Evolutionary conservation across 2,888 invertebrate genomes (phyloP).

Genomic region (Dryocosmus kuriphilus): DNA sequence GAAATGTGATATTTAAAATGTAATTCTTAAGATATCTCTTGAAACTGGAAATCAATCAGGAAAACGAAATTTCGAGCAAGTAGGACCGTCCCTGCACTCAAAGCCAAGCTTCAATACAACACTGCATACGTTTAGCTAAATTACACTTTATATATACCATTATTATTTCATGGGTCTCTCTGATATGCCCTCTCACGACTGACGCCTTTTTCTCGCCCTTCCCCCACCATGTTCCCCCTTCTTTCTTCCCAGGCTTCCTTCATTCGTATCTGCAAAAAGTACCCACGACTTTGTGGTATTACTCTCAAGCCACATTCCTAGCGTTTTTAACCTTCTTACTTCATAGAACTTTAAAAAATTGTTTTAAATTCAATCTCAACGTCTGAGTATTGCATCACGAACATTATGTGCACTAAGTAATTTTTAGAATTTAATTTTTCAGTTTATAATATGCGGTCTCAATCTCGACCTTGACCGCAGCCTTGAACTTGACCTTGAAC

Average conservation of each 20-base stretch:
- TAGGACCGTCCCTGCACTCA: conserved; percentile 67
- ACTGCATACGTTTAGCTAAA: conserved; percentile 75
- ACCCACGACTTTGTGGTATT: conserved; percentile 37
- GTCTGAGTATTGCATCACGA: not conserved
- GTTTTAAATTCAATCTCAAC: not conserved
- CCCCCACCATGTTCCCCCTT: conserved; percentile 39
- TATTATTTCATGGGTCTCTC: conserved; percentile 72
- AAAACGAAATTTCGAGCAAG: conserved; percentile 46
- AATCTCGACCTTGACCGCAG: not conserved
- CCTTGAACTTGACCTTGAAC: not conserved
- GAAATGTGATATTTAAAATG: not conserved
- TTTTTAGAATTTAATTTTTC: not conserved
- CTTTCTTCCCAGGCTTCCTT: conserved; percentile 40
- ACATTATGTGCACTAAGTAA: not conserved
- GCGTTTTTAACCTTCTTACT: conserved; percentile 6
- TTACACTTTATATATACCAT: conserved; percentile 75
- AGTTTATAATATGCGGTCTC: not conserved
- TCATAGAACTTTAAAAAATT: not conserved
- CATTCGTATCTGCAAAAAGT: conserved; percentile 40
- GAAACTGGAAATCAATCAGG: conserved; percentile 36
- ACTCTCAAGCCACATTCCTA: conserved; percentile 35
- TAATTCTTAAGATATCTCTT: not conserved
- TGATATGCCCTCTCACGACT: conserved; percentile 68
- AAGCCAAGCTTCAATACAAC: conserved; percentile 68
- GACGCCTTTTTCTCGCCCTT: conserved; percentile 65